Evolutionary conservation across 2,888 invertebrate genomes (phyloP), one percentile per base, ranked within the genome.

Genomic region (Gastracanthus pulcherrimus): DNA sequence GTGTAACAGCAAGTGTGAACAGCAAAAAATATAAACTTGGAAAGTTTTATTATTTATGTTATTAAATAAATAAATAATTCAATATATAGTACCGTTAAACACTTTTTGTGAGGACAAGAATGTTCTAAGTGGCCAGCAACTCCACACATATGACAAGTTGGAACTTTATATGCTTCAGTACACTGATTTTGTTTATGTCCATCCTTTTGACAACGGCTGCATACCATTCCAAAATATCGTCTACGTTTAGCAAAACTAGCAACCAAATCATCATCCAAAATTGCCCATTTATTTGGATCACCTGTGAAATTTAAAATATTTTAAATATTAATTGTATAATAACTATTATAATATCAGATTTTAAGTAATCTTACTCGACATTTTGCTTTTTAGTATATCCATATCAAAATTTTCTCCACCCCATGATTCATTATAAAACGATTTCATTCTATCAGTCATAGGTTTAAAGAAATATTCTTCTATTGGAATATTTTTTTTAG

Each of bases 91-190:
- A 96, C 96, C 87, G 95, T 94, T 80, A 95, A 93, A 86, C 96
- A 96, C 85, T 95, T 93, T 86, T 94, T 94, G 79, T 93, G 93
- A 0, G 95, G 95, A 89, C 96, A 96, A 51, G 94, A 92, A 0
- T 94, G 93, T 85, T 95, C 95, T 26, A 89, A 90, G 89, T 96
- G 96, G 0, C 95, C 95, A 0, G 88, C 87, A 6, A 88, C 88
- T n/a, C 96, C 96, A 86, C 96, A 96, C 92, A 96, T 94, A 86
- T 92, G 93, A 89, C 96, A 96, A 26, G 93, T 77, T 1, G 81
- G 71, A 23, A n/a, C n/a, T 79, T 84, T 93, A 1, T 92, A 92
- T 1, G 93, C 93, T 84, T 93, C 93, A 48, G 93, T 91, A 87
- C 96, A 96, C 76, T 92, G 92, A 67, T 93, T 92, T 36, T 93